Base-by-base conservation (phyloP, 2,797 vertebrate genomes). In the Acanthiza pusilla region DNA sequence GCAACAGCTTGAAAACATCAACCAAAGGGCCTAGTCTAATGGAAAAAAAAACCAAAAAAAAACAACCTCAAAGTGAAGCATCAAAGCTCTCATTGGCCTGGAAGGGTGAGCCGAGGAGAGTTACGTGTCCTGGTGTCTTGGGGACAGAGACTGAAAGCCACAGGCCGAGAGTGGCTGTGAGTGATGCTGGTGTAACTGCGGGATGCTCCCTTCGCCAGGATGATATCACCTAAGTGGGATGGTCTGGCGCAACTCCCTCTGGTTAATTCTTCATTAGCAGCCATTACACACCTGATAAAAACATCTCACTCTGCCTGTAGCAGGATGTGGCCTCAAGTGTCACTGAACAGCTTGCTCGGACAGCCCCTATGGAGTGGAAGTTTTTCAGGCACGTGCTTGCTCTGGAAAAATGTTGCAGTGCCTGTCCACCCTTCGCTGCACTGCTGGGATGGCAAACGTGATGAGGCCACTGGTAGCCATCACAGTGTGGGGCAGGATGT, bases 181-280 rank as follows among this genome's bases (percentile, higher is more conserved):
- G 34, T 67, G 85, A 93, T 50, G 34, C 92, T 11, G 9, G 42
- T 57, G n/a, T n/a, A n/a, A n/a, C n/a, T n/a, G n/a, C n/a, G n/a
- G n/a, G n/a, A 78, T 93, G 72, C 54, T 94, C 70, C 63, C 62
- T 90, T 65, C 36, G 57, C 78, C 63, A 27, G 66, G 90, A 94
- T 95, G 87, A 54, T 79, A 91, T 94, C 94, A 96, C 9, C 2
- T 5, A 4, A 87, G 54, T 83, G 90, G 86, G 92, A 88, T 70
- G 82, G 36, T 71, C 85, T 74, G 74, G 58, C 86, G 80, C 94
- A 96, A 94, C 91, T 96, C 93, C 88, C 79, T 70, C 67, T 89
- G 79, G 47, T 80, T 96, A 94, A 73, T 62, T 89, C 88, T 87
- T 93, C 93, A 95, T 97, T 91, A 97, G 58, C 43, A 74, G n/a